These are phyloP conservation scores for Penaeus indicus DNA, from an alignment of 1,140 invertebrate genomes.

Conservation along the genomic window DNA sequence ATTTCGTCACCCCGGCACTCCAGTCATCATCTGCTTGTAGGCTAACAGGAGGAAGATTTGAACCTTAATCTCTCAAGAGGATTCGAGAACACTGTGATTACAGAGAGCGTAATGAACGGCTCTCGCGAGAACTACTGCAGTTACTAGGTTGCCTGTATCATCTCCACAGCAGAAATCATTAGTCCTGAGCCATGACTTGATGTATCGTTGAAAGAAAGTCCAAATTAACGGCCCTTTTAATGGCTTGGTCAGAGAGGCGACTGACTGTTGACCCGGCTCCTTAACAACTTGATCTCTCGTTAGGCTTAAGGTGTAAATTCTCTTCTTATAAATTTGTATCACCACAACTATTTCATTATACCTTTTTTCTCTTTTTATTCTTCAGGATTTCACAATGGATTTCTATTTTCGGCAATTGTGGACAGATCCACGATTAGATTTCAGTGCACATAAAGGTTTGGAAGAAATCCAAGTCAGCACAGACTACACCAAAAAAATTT, in stretches of 20 bases:
- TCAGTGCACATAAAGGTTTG: constrained; percentile 86
- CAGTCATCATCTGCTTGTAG: constrained; percentile 33
- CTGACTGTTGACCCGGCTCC: constrained; percentile 11
- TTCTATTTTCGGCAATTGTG: constrained; percentile 99
- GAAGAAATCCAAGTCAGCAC: constrained; percentile 87
- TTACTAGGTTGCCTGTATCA: constrained; percentile 6
- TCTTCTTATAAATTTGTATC: constrained; percentile 18
- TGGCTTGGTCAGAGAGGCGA: too few relatives aligned
- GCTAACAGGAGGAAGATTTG: constrained; percentile 37
- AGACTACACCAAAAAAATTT: constrained; percentile 97
- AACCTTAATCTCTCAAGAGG: constrained; percentile 26
- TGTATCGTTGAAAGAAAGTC: too few relatives aligned
- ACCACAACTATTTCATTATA: constrained; percentile 16
- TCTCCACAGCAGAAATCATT: constrained; percentile 34
- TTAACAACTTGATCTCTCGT: constrained; percentile 46
- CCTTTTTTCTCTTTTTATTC: constrained; percentile 66
- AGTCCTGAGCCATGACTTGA: constrained; percentile 28
- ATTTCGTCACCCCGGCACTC: background rate
- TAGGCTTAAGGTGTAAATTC: constrained; percentile 40
- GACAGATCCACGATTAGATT: constrained; percentile 94
- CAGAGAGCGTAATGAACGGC: too few relatives aligned
- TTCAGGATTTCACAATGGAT: constrained; percentile 97
- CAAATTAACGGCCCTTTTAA: too few relatives aligned
- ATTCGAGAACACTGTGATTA: background rate
- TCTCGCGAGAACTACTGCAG: constrained; percentile 12